Percentiles rank a stretch among this genome's conserved stretches.
These are phyloP conservation scores for Tetranychus truncatus DNA, from an alignment of 2,888 invertebrate species.

Conservation along the genomic window DNA sequence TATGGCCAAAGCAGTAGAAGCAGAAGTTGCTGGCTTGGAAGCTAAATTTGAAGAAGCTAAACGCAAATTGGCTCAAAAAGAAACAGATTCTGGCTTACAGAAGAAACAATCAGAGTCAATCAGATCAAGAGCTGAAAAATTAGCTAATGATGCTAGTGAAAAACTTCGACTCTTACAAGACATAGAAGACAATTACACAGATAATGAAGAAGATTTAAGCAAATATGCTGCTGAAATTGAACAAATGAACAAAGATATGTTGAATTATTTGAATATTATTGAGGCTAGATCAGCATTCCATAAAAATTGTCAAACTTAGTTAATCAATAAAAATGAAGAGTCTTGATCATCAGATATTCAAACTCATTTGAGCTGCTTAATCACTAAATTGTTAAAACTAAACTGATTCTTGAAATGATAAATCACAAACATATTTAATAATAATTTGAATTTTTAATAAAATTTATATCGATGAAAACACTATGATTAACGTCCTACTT, in stretches of 20 bases:
- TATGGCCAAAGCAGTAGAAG: constrained; percentile 38
- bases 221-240: constrained; percentile 44
- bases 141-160: constrained; percentile 57
- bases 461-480: too few species aligned
- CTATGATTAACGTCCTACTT: too few species aligned
- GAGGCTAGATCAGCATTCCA: constrained; percentile 44
- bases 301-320: constrained; percentile 18
- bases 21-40: constrained; percentile 38
- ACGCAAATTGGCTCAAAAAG: constrained; percentile 49
- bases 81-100: constrained; percentile 54
- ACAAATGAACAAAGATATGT: constrained; percentile 45
- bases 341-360: too few species aligned
- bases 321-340: not conserved
- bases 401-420: too few species aligned
- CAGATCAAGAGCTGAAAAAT: constrained; percentile 55
- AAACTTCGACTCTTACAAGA: constrained; percentile 41
- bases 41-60: constrained; percentile 53
- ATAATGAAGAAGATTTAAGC: constrained; percentile 44
- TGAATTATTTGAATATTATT: constrained; percentile 42
- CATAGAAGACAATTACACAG: constrained; percentile 48
- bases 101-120: constrained; percentile 58
- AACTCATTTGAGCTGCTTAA: too few species aligned
- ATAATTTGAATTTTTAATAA: too few species aligned
- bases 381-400: too few species aligned
- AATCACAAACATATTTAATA: too few species aligned